Conservation (phyloP, 2,888 invertebrate genomes). For the Lasioglossum malachurum region DNA sequence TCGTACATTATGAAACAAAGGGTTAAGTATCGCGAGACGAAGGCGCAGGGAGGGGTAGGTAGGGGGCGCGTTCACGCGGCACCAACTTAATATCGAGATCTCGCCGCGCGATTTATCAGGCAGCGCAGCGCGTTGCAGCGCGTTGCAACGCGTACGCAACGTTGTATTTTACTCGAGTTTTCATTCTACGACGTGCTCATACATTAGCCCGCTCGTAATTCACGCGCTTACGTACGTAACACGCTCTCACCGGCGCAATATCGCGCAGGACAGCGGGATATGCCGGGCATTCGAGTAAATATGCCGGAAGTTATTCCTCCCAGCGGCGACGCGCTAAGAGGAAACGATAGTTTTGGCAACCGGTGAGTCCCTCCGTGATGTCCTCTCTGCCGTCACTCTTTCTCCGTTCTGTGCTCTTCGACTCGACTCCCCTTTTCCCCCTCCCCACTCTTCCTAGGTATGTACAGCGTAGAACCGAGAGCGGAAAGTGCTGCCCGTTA, state of each 20-base stretch:
- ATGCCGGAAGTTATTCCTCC: constrained; percentile 65
- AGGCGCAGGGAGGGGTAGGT: background rate
- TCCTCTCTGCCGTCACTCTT: background rate
- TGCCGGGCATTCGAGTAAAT: constrained; percentile 60
- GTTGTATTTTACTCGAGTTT: constrained; percentile 59
- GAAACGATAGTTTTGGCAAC: constrained; percentile 61
- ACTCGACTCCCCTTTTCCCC: background rate
- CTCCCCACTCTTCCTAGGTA: background rate
- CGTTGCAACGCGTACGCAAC: constrained; percentile 1
- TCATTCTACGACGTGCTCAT: constrained; percentile 51
- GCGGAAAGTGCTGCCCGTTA: constrained; percentile 55
- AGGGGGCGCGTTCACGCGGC: constrained; percentile 7
- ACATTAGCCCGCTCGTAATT: constrained; percentile 60
- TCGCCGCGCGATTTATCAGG: constrained; percentile 50
- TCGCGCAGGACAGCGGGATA: constrained; percentile 45
- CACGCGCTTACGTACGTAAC: constrained; percentile 38
- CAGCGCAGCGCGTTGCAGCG: background rate
- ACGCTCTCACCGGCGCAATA: constrained; percentile 41
- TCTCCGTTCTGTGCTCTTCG: background rate
- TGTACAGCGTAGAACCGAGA: constrained; percentile 6
- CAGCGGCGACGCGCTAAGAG: constrained; percentile 53
- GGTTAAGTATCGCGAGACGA: constrained; percentile 26
- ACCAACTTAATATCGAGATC: constrained; percentile 52
- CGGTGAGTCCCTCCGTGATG: constrained; percentile 11
- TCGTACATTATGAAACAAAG: constrained; percentile 37